These are phyloP conservation scores for Poecilia velifera DNA, from an alignment of 2,797 vertebrate species.

Conservation along the genomic window DNA sequence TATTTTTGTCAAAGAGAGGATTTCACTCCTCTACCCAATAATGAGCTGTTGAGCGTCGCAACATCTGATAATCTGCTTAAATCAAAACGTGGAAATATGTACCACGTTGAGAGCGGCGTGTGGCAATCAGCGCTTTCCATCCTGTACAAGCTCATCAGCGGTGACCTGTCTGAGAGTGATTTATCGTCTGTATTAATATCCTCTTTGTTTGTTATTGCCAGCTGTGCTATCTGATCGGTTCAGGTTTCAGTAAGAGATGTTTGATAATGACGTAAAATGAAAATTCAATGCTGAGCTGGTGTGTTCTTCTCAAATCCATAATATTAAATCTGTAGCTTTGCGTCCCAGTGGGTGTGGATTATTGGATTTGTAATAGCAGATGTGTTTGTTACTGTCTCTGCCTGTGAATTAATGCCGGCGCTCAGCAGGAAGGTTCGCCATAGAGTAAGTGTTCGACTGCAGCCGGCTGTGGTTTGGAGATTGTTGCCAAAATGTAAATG, in stretches of 20 bases:
- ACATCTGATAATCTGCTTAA: conserved; percentile 30
- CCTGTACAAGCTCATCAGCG: conserved; percentile 67
- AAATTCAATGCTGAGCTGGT: conserved; percentile 59
- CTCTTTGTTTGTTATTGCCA: conserved; percentile 63
- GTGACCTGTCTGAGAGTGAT: conserved; percentile 68
- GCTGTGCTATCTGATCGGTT: conserved; percentile 60
- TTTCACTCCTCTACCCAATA: conserved; percentile 27
- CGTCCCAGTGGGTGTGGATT: conserved; percentile 54
- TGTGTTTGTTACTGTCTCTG: conserved; percentile 58
- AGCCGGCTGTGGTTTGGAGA: conserved; percentile 43
- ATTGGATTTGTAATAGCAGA: conserved; percentile 63
- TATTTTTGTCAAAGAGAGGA: conserved; percentile 23
- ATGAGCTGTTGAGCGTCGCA: conserved; percentile 44
- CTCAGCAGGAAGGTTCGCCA: conserved; percentile 43
- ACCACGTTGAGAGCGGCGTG: conserved; percentile 34
- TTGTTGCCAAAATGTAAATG: conserved; percentile 61
- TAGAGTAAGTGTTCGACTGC: conserved; percentile 37
- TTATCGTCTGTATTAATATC: conserved; percentile 72
- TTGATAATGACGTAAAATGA: conserved; percentile 67
- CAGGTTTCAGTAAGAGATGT: conserved; percentile 54
- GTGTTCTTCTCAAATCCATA: conserved; percentile 48
- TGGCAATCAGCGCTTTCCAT: conserved; percentile 55
- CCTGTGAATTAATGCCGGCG: conserved; percentile 42
- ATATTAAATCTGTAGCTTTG: conserved; percentile 59
- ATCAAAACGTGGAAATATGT: conserved; percentile 31